Evolutionary conservation across 2,113 vertebrate genomes (phyloP).

Genomic region (Trogon surrucura): DNA sequence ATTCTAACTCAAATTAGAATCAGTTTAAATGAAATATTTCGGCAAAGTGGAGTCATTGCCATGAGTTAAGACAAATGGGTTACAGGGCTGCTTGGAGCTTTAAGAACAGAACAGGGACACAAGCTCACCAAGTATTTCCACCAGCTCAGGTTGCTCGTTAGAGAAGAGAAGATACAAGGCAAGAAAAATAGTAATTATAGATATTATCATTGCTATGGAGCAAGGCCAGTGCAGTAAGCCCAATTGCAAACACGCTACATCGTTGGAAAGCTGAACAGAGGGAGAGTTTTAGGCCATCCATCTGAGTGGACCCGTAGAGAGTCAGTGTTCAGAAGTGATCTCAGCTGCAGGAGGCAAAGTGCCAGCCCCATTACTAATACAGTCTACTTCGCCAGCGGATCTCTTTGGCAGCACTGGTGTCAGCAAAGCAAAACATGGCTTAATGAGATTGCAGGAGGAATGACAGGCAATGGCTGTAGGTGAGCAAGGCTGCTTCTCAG

Average conservation of each 20-base stretch:
- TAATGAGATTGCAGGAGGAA: constrained; percentile 33
- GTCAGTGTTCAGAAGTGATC: constrained; percentile 1
- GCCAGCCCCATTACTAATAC: constrained; percentile 43
- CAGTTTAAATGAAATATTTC: neutral
- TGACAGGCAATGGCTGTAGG: neutral
- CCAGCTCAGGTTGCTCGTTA: neutral
- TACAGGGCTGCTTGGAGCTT: neutral
- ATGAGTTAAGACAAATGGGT: neutral
- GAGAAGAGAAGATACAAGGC: neutral
- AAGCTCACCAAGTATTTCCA: neutral
- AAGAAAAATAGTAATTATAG: constrained; percentile 25
- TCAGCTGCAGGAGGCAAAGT: constrained; percentile 41
- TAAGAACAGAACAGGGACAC: neutral
- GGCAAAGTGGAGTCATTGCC: neutral
- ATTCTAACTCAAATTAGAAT: neutral
- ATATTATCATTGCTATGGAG: neutral
- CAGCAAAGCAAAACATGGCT: neutral
- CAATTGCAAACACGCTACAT: neutral
- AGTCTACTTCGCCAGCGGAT: neutral
- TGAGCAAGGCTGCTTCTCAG: neutral
- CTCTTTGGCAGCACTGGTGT: neutral
- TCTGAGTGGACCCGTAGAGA: neutral
- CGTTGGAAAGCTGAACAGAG: neutral
- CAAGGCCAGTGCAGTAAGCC: neutral
- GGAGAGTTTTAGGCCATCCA: neutral